phyloP scores from a whole-genome alignment of 1,140 invertebrate species.

The Drosophila tani region DNA sequence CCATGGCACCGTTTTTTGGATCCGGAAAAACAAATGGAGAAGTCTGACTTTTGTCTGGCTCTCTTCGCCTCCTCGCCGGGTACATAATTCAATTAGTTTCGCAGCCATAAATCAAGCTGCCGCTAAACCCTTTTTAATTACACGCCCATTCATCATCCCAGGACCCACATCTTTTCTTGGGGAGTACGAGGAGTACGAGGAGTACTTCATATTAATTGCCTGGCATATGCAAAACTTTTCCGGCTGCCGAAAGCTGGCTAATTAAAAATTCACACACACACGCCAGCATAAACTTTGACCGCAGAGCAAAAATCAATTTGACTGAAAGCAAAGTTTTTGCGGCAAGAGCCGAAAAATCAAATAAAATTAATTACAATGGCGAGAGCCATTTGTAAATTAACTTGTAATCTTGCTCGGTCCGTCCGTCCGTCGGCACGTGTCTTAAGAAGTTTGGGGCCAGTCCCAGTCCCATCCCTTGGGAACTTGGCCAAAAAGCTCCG shows the following conservation, averaged over 20 bases:
- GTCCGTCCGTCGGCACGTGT: slow-evolving; percentile 57
- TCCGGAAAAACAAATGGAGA: slow-evolving; percentile 46
- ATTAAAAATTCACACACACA: slow-evolving; percentile 75
- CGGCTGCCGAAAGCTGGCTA: slow-evolving; percentile 69
- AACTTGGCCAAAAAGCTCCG: slow-evolving; percentile 6
- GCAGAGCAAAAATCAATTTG: slow-evolving; percentile 73
- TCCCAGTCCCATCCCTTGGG: slow-evolving; percentile 41
- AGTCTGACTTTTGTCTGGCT: slow-evolving; percentile 61
- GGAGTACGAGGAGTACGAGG: slow-evolving; percentile 16
- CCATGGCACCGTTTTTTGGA: slow-evolving; percentile 1
- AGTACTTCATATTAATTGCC: slow-evolving; percentile 66
- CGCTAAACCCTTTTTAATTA: slow-evolving; percentile 81
- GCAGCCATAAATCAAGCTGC: slow-evolving; percentile 72
- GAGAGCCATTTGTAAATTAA: slow-evolving; percentile 79
- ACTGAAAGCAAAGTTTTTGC: slow-evolving; percentile 75
- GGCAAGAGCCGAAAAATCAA: slow-evolving; percentile 62
- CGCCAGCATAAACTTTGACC: slow-evolving; percentile 43
- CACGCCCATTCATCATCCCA: slow-evolving; percentile 65
- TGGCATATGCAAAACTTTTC: slow-evolving; percentile 64
- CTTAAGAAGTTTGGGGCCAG: slow-evolving; percentile 20
- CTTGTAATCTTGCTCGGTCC: slow-evolving; percentile 40
- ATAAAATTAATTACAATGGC: slow-evolving; percentile 78
- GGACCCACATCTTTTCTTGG: slow-evolving; percentile 24
- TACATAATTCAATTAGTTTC: slow-evolving; percentile 72
- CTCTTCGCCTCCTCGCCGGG: neutral